Percentiles rank a stretch among this genome's conserved stretches.
phyloP scores from a whole-genome alignment of 1,140 invertebrate species.

The Apis dorsata region DNA sequence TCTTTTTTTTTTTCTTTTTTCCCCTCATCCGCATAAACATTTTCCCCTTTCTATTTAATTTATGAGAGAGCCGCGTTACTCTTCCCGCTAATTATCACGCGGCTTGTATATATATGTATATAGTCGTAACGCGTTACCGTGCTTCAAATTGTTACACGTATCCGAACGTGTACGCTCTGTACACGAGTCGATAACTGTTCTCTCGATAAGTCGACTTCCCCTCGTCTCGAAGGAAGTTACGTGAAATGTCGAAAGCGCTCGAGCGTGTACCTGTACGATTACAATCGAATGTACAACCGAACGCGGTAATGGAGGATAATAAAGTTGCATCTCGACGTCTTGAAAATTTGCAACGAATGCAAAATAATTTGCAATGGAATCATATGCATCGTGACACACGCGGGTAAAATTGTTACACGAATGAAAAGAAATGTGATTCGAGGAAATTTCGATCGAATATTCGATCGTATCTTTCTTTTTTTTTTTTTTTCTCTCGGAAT shows the following conservation, averaged over 20 bases:
- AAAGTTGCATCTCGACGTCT: neutral
- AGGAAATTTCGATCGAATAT: neutral
- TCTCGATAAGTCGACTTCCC: neutral
- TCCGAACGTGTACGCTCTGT: neutral
- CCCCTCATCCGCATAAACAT: neutral
- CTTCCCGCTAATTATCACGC: neutral
- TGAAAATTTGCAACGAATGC: neutral
- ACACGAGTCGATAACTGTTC: neutral
- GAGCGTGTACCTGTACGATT: neutral
- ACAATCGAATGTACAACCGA: neutral
- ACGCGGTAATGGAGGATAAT: neutral
- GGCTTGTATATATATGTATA: neutral
- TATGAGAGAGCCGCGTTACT: neutral
- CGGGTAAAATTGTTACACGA: no score
- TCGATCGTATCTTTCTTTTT: no score
- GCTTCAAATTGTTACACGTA: neutral
- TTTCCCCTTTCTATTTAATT: slow-evolving; percentile 25
- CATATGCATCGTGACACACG: neutral
- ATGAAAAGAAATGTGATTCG: neutral
- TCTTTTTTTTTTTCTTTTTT: no score
- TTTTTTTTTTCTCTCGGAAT: no score
- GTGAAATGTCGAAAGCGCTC: slow-evolving; percentile 5
- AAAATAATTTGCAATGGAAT: neutral
- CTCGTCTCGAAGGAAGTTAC: slow-evolving; percentile 11
- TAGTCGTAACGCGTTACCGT: neutral